These are phyloP conservation scores for Phortica okadai DNA, from an alignment of 2,888 invertebrate species.

Conservation along the genomic window DNA sequence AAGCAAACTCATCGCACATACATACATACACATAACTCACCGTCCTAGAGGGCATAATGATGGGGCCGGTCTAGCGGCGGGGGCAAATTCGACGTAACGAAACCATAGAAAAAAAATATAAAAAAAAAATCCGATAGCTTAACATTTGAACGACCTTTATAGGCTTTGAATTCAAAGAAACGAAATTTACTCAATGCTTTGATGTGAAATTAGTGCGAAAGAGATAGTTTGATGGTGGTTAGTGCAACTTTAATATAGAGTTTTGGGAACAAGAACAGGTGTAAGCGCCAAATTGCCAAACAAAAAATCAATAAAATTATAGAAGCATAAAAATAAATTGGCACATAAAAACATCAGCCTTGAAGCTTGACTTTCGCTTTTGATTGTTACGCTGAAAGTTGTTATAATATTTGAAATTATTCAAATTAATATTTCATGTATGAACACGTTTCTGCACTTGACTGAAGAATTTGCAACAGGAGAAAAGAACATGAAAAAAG, in stretches of 20 bases:
- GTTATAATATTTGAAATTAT: constrained; percentile 43
- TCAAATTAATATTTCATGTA: constrained; percentile 53
- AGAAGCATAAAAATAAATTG: constrained; percentile 64
- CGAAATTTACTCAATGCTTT: neutral
- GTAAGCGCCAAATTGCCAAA: constrained; percentile 48
- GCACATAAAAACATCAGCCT: constrained; percentile 32
- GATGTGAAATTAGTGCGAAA: neutral
- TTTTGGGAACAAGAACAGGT: constrained; percentile 61
- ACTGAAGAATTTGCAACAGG: constrained; percentile 54
- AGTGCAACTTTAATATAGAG: neutral
- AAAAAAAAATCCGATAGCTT: neutral
- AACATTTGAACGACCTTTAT: constrained; percentile 13
- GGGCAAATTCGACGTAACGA: neutral
- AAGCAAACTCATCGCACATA: constrained; percentile 12
- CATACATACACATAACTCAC: neutral
- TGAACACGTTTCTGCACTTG: constrained; percentile 71
- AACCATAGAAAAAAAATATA: neutral
- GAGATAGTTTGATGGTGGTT: neutral
- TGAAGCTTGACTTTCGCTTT: constrained; percentile 35
- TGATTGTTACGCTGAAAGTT: neutral
- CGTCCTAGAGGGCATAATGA: neutral
- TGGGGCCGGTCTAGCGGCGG: neutral
- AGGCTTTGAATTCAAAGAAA: neutral
- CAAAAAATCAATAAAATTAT: constrained; percentile 67
- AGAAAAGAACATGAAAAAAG: constrained; percentile 23